These are phyloP conservation scores for Poeciliopsis turrubarensis DNA, from an alignment of 2,113 vertebrate genomes.

Conservation along the genomic window DNA sequence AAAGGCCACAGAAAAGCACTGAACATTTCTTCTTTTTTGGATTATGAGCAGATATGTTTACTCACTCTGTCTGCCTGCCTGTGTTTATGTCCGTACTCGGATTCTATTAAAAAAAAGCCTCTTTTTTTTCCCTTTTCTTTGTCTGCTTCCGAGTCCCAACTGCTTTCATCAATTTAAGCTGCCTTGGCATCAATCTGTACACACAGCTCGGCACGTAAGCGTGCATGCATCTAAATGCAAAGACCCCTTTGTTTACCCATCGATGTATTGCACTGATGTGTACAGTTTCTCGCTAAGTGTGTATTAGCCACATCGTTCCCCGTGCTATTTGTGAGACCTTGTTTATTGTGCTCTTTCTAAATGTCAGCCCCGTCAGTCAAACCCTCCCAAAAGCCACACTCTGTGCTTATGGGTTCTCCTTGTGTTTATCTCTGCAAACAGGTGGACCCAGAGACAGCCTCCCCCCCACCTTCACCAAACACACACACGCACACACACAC, in stretches of 20 bases:
- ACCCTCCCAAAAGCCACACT: constrained; percentile 56
- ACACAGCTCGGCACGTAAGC: not conserved
- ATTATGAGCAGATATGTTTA: constrained; percentile 62
- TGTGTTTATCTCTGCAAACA: constrained; percentile 74
- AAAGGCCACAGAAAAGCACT: constrained; percentile 60
- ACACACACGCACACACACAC: not conserved
- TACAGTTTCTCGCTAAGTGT: constrained; percentile 35
- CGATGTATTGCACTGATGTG: constrained; percentile 40
- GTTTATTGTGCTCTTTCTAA: constrained; percentile 79
- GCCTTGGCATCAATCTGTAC: not conserved
- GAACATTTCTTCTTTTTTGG: constrained; percentile 52
- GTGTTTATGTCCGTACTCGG: constrained; percentile 4
- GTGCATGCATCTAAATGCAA: not conserved
- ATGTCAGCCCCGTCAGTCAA: constrained; percentile 81
- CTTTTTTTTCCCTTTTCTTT: constrained; percentile 23
- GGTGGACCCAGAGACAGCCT: constrained; percentile 46
- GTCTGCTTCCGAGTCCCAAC: constrained; percentile 5
- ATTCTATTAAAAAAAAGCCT: constrained; percentile 39
- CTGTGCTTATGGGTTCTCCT: constrained; percentile 58
- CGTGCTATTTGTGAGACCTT: constrained; percentile 72
- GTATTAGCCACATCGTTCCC: constrained; percentile 35
- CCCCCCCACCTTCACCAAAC: not conserved
- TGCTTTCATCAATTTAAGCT: constrained; percentile 2
- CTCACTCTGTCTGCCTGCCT: constrained; percentile 35
- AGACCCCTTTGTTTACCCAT: constrained; percentile 7